These are phyloP conservation scores for Chauna torquata DNA, from an alignment of 2,113 vertebrate species.

Conservation along the genomic window DNA sequence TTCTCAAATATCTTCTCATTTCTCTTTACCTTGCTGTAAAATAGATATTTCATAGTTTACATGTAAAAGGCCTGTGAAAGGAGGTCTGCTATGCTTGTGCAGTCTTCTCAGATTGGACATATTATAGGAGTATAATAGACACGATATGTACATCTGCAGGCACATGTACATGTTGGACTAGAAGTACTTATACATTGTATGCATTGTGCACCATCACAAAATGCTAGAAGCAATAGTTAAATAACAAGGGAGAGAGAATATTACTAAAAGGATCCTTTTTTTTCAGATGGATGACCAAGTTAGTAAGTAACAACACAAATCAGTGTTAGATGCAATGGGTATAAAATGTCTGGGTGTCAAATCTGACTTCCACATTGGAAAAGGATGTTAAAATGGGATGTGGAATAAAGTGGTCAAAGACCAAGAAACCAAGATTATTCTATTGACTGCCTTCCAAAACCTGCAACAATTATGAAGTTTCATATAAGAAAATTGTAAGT, in stretches of 20 bases:
- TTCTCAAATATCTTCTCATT: neutral
- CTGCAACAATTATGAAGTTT: neutral
- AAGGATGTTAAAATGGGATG: neutral
- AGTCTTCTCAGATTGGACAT: neutral
- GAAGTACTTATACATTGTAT: neutral
- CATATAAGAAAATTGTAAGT: neutral
- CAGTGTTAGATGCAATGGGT: rapidly evolving
- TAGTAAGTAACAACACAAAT: neutral
- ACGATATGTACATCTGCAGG: rapidly evolving
- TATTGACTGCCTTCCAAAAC: neutral
- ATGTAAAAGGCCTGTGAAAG: neutral
- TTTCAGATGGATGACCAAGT: neutral
- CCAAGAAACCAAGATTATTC: neutral
- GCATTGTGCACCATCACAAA: neutral
- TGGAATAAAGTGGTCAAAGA: neutral
- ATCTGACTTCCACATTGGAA: neutral
- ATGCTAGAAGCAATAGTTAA: neutral
- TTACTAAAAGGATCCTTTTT: neutral
- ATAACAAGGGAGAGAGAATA: neutral
- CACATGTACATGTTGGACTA: rapidly evolving
- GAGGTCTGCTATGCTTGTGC: neutral
- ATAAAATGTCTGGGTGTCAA: neutral
- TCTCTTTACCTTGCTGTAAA: neutral
- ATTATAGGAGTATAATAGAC: neutral
- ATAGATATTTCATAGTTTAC: neutral